phyloP scores from a whole-genome alignment of 2,888 invertebrate genomes.

The Brachypterus glaber region DNA sequence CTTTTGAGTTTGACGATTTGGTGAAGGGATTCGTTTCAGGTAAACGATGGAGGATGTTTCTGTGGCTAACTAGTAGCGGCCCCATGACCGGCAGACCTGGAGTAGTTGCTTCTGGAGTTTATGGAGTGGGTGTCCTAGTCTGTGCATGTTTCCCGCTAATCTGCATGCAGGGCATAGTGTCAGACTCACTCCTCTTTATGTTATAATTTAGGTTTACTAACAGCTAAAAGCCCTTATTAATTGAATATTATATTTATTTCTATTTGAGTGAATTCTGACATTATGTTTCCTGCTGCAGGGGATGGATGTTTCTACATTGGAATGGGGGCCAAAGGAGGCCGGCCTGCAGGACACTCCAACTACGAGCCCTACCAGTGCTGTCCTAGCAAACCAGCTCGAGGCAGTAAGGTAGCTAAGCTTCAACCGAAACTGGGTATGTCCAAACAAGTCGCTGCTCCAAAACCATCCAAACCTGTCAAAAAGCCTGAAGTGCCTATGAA shows the following conservation, averaged over 20 bases:
- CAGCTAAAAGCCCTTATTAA: constrained; percentile 29
- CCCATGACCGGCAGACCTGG: constrained; percentile 26
- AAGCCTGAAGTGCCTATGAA: constrained; percentile 39
- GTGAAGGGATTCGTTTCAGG: constrained; percentile 38
- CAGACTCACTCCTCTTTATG: constrained; percentile 37
- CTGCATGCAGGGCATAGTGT: constrained; percentile 42
- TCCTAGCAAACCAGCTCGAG: constrained; percentile 72
- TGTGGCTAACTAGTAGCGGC: constrained; percentile 11
- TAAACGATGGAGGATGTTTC: constrained; percentile 37
- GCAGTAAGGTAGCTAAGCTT: constrained; percentile 72
- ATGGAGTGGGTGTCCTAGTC: constrained; percentile 36
- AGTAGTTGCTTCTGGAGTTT: constrained; percentile 26
- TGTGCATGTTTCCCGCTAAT: constrained; percentile 29
- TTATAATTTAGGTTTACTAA: constrained; percentile 30
- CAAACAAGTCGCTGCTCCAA: constrained; percentile 20
- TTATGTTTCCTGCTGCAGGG: constrained; percentile 88
- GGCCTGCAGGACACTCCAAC: constrained; percentile 62
- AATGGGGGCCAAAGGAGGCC: constrained; percentile 76
- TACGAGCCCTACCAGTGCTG: constrained; percentile 90
- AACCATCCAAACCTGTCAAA: constrained; percentile 35
- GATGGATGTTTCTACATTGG: constrained; percentile 96
- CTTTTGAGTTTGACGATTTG: constrained; percentile 25
- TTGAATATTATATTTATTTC: constrained; percentile 11
- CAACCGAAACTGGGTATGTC: constrained; percentile 39
- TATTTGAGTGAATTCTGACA: constrained; percentile 51